phyloP scores from a whole-genome alignment of 1,140 invertebrate species.

The Sycobia sp. region DNA sequence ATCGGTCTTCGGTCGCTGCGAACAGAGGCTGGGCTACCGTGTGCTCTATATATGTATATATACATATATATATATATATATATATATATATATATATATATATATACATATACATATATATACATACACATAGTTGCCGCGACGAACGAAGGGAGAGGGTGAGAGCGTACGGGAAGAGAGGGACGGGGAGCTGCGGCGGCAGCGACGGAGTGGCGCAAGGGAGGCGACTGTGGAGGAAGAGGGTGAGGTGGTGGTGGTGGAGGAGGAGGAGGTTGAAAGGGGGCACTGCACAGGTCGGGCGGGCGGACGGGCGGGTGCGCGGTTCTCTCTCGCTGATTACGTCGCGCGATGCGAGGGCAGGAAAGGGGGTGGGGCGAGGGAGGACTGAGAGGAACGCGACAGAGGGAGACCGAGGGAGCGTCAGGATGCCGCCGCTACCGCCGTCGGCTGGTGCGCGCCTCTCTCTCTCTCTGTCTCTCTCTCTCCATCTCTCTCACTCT shows the following conservation, averaged over 20 bases:
- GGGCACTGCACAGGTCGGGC: conserved; percentile 33
- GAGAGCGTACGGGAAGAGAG: conserved; percentile 16
- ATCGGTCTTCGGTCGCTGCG: conserved; percentile 10
- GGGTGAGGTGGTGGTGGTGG: conserved; percentile 24
- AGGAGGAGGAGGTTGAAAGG: conserved; percentile 33
- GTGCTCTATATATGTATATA: no score
- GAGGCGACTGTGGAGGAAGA: conserved; percentile 24
- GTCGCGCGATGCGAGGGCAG: no score
- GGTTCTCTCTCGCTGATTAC: conserved; percentile 60
- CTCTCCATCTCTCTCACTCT: no score
- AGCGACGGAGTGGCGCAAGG: conserved; percentile 1
- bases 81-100: no score
- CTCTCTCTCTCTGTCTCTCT: no score
- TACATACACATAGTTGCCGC: not conserved
- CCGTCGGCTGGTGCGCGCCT: not conserved
- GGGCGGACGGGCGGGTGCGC: conserved; percentile 29
- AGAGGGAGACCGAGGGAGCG: not conserved
- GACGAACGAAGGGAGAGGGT: conserved; percentile 37
- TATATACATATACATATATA: no score
- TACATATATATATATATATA: no score
- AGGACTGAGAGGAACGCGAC: conserved; percentile 8
- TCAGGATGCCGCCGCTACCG: no score
- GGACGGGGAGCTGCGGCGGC: conserved; percentile 38
- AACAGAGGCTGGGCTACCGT: not conserved
- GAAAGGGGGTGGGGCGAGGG: conserved; percentile 17